These are phyloP conservation scores for Istiophorus platypterus DNA, from an alignment of 2,113 vertebrate genomes.

Conservation along the genomic window DNA sequence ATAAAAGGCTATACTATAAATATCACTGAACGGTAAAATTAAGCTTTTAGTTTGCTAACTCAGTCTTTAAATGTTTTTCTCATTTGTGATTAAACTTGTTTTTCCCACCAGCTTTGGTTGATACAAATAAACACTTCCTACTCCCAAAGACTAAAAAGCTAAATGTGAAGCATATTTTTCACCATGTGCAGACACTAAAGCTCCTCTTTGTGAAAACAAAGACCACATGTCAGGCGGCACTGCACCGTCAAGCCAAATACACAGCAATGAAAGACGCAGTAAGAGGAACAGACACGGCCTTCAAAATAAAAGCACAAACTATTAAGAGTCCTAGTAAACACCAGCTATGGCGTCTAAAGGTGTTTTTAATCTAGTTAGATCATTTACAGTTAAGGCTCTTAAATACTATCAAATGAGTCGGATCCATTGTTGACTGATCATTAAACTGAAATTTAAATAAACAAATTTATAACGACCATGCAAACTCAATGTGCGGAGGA, in stretches of 20 bases:
- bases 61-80: background rate
- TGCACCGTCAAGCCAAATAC: background rate
- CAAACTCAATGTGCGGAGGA: too few species aligned
- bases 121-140: background rate
- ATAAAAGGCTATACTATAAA: background rate
- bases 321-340: too few species aligned
- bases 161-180: background rate
- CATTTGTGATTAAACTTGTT: background rate
- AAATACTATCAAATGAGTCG: too few species aligned
- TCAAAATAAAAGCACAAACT: conserved; percentile 35
- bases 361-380: too few species aligned
- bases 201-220: conserved; percentile 54
- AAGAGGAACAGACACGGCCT: background rate
- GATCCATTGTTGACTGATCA: too few species aligned
- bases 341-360: too few species aligned
- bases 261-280: background rate
- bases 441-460: too few species aligned
- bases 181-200: too few species aligned
- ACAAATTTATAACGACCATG: too few species aligned
- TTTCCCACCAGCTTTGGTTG: background rate
- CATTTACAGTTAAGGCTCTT: too few species aligned
- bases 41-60: background rate
- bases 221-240: conserved; percentile 31
- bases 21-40: background rate
- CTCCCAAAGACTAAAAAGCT: background rate